Evolutionary conservation across 2,888 invertebrate genomes (phyloP).

Genomic region (Mystacides longicornis): DNA sequence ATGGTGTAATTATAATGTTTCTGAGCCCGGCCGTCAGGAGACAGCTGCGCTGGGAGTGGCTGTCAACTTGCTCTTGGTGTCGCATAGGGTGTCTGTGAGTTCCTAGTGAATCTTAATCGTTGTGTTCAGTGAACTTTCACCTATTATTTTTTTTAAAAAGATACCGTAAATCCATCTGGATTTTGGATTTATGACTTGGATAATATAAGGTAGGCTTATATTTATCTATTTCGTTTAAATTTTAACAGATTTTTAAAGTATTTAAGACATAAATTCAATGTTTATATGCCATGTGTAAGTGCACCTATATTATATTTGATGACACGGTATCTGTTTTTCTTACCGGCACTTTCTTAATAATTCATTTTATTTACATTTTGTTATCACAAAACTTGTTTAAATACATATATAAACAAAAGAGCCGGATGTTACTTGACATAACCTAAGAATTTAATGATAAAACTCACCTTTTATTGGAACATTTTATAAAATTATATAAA

Average conservation of each 20-base stretch:
- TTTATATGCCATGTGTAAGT: neutral
- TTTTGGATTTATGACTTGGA: neutral
- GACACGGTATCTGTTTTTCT: neutral
- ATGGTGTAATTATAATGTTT: constrained; percentile 6
- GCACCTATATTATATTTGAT: neutral
- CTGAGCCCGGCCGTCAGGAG: constrained; percentile 10
- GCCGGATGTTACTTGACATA: neutral
- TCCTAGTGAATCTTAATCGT: constrained; percentile 4
- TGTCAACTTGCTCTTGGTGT: constrained; percentile 15
- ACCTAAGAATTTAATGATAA: neutral
- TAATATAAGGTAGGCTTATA: neutral
- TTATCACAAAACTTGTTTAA: neutral
- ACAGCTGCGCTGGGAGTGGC: constrained; percentile 24
- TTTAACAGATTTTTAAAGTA: neutral
- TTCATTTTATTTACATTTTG: neutral
- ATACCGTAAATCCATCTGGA: neutral
- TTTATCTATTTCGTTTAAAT: neutral
- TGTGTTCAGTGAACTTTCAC: constrained; percentile 7
- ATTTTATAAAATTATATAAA: no score
- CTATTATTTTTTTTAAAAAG: constrained; percentile 1
- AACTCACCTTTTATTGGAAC: no score
- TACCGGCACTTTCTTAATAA: neutral
- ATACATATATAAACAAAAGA: neutral
- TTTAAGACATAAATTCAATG: neutral
- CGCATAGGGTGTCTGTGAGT: constrained; percentile 16